phyloP scores from a whole-genome alignment of 2,113 vertebrate genomes.

The Trinectes maculatus region DNA sequence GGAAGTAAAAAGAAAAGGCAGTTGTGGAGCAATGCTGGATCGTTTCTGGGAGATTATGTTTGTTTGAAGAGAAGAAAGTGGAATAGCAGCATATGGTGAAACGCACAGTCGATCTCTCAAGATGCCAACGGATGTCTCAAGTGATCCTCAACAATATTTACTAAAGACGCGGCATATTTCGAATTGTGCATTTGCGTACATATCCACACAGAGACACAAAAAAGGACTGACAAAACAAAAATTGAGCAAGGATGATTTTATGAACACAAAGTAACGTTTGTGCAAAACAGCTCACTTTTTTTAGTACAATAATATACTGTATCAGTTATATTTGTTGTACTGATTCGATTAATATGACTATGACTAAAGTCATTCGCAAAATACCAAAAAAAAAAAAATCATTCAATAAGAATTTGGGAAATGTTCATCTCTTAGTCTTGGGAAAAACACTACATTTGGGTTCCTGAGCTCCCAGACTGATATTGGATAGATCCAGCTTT shows the following conservation, averaged over 20 bases:
- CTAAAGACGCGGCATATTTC: constrained; percentile 6
- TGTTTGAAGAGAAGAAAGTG: constrained; percentile 36
- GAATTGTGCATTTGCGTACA: neutral
- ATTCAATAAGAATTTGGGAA: too few species aligned
- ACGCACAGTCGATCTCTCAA: constrained; percentile 4
- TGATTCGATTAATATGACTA: too few species aligned
- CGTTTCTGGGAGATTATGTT: constrained; percentile 13
- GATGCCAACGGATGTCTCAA: neutral
- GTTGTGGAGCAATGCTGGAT: constrained; percentile 9
- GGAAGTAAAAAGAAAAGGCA: neutral
- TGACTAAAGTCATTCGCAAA: too few species aligned
- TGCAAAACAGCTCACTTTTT: too few species aligned
- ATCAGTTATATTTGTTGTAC: too few species aligned
- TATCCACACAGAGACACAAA: neutral
- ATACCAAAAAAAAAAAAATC: too few species aligned
- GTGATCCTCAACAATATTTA: constrained; percentile 21
- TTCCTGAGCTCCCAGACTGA: too few species aligned
- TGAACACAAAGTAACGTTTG: too few species aligned
- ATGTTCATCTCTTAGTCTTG: too few species aligned
- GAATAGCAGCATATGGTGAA: constrained; percentile 43
- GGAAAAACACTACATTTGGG: too few species aligned
- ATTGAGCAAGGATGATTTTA: neutral
- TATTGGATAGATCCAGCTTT: too few species aligned
- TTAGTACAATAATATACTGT: too few species aligned
- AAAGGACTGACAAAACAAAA: neutral